phyloP scores from a whole-genome alignment of 30 jellyfish, hydroid and myxozoan species.

The Clytia hemisphaerica region DNA sequence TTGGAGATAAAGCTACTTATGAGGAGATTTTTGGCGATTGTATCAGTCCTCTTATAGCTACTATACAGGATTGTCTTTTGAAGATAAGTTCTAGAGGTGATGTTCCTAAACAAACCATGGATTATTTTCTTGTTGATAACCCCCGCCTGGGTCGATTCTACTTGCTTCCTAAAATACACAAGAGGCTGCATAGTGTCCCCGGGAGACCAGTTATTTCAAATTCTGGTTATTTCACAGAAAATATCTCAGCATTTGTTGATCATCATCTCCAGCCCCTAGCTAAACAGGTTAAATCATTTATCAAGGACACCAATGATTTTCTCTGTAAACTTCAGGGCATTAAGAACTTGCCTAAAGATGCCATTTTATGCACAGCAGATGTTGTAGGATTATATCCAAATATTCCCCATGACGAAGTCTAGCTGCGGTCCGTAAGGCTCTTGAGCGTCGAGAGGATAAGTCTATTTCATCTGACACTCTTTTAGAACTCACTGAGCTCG shows the following conservation, averaged over 20 bases:
- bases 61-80: background rate
- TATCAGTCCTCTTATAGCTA: conserved; percentile 1
- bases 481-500: background rate
- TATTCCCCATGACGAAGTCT: background rate
- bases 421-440: background rate
- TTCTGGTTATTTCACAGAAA: conserved; percentile 39
- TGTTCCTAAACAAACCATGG: background rate
- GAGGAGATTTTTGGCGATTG: background rate
- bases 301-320: conserved; percentile 43
- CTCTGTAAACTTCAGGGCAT: background rate
- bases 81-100: background rate
- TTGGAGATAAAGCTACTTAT: background rate
- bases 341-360: background rate
- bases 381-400: conserved; percentile 32
- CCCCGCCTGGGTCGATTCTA: conserved; percentile 2
- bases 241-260: conserved; percentile 29
- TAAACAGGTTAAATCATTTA: conserved; percentile 12
- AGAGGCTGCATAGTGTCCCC: conserved; percentile 30
- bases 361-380: conserved; percentile 8
- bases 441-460: background rate
- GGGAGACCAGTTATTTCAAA: conserved; percentile 50
- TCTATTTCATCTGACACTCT: background rate
- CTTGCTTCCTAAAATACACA: conserved; percentile 39
- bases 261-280: conserved; percentile 30
- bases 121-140: background rate